Percentiles rank a stretch among this genome's conserved stretches.
phyloP scores from a whole-genome alignment of 2,888 invertebrate species.

The Resseliella maxima region DNA sequence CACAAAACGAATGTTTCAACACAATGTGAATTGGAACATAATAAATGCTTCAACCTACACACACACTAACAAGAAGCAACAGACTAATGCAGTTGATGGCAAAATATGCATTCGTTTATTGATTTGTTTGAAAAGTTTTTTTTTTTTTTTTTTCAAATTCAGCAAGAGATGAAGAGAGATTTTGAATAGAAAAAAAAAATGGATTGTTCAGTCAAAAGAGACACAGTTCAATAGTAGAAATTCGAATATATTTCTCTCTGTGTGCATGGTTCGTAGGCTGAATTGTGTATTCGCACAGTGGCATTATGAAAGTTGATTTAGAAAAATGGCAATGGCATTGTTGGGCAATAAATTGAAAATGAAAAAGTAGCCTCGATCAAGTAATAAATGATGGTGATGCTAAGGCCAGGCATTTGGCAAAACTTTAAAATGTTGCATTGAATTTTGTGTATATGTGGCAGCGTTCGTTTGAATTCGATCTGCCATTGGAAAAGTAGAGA shows the following conservation, averaged over 20 bases:
- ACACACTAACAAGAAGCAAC: too few species aligned
- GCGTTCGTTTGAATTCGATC: not conserved
- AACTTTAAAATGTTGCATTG: constrained; percentile 49
- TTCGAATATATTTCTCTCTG: too few species aligned
- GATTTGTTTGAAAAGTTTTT: constrained; percentile 40
- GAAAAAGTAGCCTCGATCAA: constrained; percentile 1
- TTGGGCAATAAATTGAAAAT: constrained; percentile 34
- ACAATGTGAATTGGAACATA: not conserved
- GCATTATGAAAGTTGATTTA: constrained; percentile 29
- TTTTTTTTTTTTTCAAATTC: not conserved
- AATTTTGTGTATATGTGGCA: not conserved
- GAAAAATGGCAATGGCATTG: constrained; percentile 15
- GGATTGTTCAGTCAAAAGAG: not conserved
- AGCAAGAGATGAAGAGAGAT: not conserved
- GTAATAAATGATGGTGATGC: constrained; percentile 48
- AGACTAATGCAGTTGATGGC: not conserved
- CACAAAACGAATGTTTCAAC: not conserved
- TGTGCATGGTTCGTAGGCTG: too few species aligned
- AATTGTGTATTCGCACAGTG: not conserved
- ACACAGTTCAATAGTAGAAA: not conserved
- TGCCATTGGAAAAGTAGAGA: not conserved
- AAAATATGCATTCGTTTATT: constrained; percentile 11
- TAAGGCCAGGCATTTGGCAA: not conserved
- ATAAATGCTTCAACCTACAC: too few species aligned
- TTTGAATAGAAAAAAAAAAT: not conserved